Evolutionary conservation across 2,888 invertebrate species (phyloP), one percentile per base, ranked within the genome.

Genomic region (Machimus rusticus): DNA sequence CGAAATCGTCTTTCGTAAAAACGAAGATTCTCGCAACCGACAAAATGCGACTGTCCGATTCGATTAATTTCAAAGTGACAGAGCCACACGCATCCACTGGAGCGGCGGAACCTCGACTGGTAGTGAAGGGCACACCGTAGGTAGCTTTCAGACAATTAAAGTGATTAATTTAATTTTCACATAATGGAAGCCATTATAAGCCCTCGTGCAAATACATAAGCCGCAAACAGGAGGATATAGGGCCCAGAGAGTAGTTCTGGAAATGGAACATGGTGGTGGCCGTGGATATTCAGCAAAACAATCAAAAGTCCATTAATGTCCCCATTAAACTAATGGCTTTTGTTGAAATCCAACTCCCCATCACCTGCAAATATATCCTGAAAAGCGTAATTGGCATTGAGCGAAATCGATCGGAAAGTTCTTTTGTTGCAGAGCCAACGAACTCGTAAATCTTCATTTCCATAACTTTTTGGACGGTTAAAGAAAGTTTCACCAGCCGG

Each of bases 401-500:
- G 74, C 74, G 85, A 85, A 85, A 85, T 85, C 85, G 85, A 85
- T 85, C 85, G 74, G 74, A 85, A 85, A 74, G 74, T 85, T 85
- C 85, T 85, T 85, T 85, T 85, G 85, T 85, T 85, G 74, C 85
- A 85, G 74, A 85, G 85, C 85, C 87, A 77, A 77, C 43, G 55
- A 87, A 81, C 87, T 85, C 87, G 87, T 87, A 87, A 87, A 87
- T 87, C 87, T 87, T 85, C 87, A 87, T 87, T 87, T 87, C 87
- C 87, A 87, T 87, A 87, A 87, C 87, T 87, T 87, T 87, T 51
- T 85, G 74, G 87, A 85, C 87, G 76, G 57, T 55, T 51, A 76
- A 84, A 87, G 84, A 84, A 76, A 87, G 77, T 87, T 87, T 57
- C 74, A 43, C 79, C n/a, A 37, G 66, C 57, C 51, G 55, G 55